Evolutionary conservation across 2,888 invertebrate species (phyloP).

Genomic region (Operophtera brumata): DNA sequence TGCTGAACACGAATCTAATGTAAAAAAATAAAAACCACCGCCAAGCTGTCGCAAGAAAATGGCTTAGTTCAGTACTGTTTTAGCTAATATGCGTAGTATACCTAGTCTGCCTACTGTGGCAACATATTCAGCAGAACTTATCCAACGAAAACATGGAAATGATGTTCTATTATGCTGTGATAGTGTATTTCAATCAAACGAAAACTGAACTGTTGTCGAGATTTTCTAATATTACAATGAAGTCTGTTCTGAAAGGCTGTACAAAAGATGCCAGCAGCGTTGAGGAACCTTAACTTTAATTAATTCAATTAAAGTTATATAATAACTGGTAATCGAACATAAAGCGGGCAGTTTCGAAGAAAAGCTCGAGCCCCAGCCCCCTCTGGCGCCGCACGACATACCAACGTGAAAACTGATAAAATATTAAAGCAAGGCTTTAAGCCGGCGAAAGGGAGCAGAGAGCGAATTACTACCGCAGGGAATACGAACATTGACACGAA

Average conservation of each 20-base stretch:
- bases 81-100: too few relatives aligned
- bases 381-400: slow-evolving; percentile 70
- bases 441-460: slow-evolving; percentile 54
- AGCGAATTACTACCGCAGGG: slow-evolving; percentile 66
- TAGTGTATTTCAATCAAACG: too few relatives aligned
- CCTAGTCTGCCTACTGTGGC: too few relatives aligned
- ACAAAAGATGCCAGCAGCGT: slow-evolving; percentile 7
- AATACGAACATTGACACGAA: slow-evolving; percentile 51
- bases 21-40: too few relatives aligned
- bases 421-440: slow-evolving; percentile 72
- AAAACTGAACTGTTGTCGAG: background rate
- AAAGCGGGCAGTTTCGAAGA: slow-evolving; percentile 53
- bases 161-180: background rate
- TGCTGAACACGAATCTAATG: too few relatives aligned
- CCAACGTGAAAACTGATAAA: slow-evolving; percentile 72
- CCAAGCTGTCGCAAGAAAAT: too few relatives aligned
- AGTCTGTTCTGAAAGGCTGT: background rate
- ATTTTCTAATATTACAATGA: background rate
- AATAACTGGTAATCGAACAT: slow-evolving; percentile 51
- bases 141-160: background rate
- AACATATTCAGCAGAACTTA: background rate
- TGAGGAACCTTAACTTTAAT: slow-evolving; percentile 14
- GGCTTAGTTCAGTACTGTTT: too few relatives aligned
- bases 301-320: slow-evolving; percentile 27
- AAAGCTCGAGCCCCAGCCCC: slow-evolving; percentile 55